phyloP scores from a whole-genome alignment of 2,888 invertebrate genomes.

The Ormyrus thymus region DNA sequence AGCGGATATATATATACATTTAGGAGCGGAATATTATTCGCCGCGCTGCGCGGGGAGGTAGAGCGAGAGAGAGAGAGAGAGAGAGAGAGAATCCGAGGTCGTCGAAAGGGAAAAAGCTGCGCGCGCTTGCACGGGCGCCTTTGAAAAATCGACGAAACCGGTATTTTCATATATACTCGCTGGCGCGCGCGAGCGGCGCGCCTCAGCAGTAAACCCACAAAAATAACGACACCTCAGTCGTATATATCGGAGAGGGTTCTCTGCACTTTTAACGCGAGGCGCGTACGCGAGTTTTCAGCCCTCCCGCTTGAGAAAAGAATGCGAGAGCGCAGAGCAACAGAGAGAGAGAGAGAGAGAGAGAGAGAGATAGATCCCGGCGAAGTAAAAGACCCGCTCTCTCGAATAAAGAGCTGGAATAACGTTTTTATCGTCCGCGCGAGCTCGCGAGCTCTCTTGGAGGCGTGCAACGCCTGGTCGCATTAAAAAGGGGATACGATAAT shows the following conservation, averaged over 20 bases:
- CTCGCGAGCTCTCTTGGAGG: background rate
- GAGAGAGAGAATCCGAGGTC: conserved; percentile 34
- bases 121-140: background rate
- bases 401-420: conserved; percentile 28
- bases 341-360: background rate
- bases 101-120: conserved; percentile 53
- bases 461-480: no score
- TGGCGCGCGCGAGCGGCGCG: background rate
- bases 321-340: background rate
- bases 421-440: conserved; percentile 26
- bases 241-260: no score
- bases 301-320: conserved; percentile 17
- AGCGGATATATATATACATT: background rate
- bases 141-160: conserved; percentile 49
- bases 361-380: conserved; percentile 5
- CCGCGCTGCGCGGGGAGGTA: background rate
- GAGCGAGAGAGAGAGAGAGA: no score
- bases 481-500: no score
- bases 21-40: conserved; percentile 21
- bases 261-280: no score
- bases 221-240: conserved; percentile 38
- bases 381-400: conserved; percentile 10
- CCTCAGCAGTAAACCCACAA: conserved; percentile 34
- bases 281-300: background rate
- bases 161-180: conserved; percentile 30